Conservation (phyloP, 2,888 invertebrate species). For the Tuberolachnus salignus region DNA sequence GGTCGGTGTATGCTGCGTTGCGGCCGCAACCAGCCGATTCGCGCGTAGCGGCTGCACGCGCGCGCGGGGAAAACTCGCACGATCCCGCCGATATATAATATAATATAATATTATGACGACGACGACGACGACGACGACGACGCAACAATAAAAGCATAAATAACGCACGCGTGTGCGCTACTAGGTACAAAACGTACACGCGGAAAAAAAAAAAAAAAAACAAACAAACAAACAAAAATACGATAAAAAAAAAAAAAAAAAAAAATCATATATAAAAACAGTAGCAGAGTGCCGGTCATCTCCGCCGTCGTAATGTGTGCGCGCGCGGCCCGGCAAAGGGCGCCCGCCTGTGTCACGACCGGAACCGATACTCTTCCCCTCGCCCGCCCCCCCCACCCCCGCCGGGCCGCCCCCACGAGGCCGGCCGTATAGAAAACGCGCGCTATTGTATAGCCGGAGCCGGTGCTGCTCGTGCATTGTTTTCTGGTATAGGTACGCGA, state of each 20-base stretch:
- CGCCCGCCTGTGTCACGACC: conserved; percentile 54
- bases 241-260: background rate
- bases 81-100: conserved; percentile 12
- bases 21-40: background rate
- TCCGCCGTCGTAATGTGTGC: too few species aligned
- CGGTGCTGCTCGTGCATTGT: conserved; percentile 12
- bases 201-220: background rate
- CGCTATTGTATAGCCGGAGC: conserved; percentile 2
- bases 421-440: background rate
- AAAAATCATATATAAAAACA: background rate
- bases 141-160: conserved; percentile 55
- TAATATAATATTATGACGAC: conserved; percentile 2
- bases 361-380: conserved; percentile 20
- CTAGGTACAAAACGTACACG: background rate
- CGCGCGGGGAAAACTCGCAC: conserved; percentile 1
- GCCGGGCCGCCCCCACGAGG: background rate
- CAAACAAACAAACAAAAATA: background rate
- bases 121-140: background rate
- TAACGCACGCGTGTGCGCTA: conserved; percentile 29
- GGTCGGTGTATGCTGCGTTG: background rate
- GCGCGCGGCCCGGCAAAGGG: conserved; percentile 36
- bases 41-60: conserved; percentile 1
- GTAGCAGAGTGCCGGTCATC: conserved; percentile 27
- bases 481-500: conserved; percentile 5
- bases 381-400: background rate